Percentiles rank a stretch among this genome's conserved stretches.
Conservation (phyloP, 1,140 invertebrate genomes). For the Schlechtendalia chinensis region DNA sequence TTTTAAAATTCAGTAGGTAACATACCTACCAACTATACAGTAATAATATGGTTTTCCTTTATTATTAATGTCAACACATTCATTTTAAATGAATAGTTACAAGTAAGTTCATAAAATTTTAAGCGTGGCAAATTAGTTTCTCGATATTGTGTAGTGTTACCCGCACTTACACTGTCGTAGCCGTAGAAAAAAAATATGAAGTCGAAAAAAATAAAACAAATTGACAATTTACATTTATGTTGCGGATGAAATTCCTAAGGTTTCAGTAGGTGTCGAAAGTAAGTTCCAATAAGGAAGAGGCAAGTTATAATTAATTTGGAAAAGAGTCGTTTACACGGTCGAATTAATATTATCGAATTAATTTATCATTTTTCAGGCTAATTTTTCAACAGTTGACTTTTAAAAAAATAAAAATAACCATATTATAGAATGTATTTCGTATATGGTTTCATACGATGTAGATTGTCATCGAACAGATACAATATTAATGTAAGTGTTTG, state of each 20-base stretch:
- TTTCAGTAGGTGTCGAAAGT: background rate
- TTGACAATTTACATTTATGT: background rate
- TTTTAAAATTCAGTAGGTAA: background rate
- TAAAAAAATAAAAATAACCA: too few relatives aligned
- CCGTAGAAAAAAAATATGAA: too few relatives aligned
- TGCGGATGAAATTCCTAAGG: background rate
- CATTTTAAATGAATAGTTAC: background rate
- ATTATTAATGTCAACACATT: background rate
- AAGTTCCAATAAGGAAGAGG: background rate
- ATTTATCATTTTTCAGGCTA: background rate
- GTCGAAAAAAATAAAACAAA: constrained; percentile 16
- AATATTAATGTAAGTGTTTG: too few relatives aligned
- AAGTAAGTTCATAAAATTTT: background rate
- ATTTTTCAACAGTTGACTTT: background rate
- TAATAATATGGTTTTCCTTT: background rate
- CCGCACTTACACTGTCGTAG: too few relatives aligned
- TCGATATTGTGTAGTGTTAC: background rate
- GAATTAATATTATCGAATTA: background rate
- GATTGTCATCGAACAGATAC: too few relatives aligned
- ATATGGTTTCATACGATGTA: too few relatives aligned
- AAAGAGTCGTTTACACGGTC: background rate
- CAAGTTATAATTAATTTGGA: background rate
- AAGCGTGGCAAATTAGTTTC: background rate
- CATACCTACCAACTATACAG: background rate
- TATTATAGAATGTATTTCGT: too few relatives aligned